A percentile compares a stretch with the other conserved stretches of the same genome.
phyloP scores from a whole-genome alignment of 2,797 vertebrate genomes.

The Platyrinchus mystaceus region DNA sequence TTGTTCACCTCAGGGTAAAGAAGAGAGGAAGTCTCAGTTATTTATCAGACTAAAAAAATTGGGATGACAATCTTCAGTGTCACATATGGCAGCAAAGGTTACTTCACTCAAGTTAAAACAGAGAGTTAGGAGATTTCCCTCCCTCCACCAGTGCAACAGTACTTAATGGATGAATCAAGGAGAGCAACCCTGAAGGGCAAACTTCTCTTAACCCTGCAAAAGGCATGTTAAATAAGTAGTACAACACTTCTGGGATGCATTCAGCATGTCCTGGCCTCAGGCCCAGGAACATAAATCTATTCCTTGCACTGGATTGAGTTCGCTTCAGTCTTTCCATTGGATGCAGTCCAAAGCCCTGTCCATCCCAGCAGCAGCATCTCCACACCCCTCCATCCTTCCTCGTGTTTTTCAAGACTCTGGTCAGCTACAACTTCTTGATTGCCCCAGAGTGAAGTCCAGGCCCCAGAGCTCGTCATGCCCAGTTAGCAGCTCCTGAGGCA shows the following conservation, averaged over 20 bases:
- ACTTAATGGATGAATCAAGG: constrained; percentile 32
- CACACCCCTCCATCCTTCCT: not conserved
- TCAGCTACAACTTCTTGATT: not conserved
- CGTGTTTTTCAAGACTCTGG: not conserved
- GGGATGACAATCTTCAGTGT: not conserved
- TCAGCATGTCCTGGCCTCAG: constrained; percentile 9
- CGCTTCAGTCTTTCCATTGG: constrained; percentile 40
- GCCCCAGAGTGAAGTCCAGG: not conserved
- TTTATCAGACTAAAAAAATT: not conserved
- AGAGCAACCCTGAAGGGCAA: constrained; percentile 41
- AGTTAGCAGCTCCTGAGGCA: not conserved
- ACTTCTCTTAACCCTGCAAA: constrained; percentile 32
- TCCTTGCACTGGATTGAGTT: constrained; percentile 10
- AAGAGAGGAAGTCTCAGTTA: not conserved
- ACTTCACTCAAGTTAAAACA: constrained; percentile 26
- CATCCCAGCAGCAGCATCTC: not conserved
- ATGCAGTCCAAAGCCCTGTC: not conserved
- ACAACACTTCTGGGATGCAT: constrained; percentile 50
- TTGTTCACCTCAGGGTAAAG: not conserved
- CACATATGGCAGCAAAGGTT: constrained; percentile 7
- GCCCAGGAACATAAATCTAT: constrained; percentile 47
- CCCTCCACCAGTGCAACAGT: not conserved
- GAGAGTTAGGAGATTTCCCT: not conserved
- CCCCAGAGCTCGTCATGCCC: not conserved
- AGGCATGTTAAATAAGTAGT: constrained; percentile 41